These are phyloP conservation scores for Brachionus asplanchnoidis DNA, from an alignment of 1,140 invertebrate species.

Conservation along the genomic window DNA sequence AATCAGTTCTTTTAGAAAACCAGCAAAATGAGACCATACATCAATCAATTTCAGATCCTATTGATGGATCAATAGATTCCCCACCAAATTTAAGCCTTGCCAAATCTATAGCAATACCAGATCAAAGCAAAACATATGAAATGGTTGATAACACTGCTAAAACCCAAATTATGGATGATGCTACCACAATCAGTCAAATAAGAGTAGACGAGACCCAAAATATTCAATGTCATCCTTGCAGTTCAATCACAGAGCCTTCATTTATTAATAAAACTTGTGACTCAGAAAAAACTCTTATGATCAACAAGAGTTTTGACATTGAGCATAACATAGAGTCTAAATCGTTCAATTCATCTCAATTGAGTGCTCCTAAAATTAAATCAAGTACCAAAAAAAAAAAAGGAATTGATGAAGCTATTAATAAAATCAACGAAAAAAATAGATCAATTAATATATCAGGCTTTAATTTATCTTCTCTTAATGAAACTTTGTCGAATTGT, in stretches of 20 bases:
- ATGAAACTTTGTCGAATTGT: slow-evolving; percentile 25
- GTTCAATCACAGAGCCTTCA: background rate
- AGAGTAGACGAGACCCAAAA: background rate
- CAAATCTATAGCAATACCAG: background rate
- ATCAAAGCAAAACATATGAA: slow-evolving; percentile 1
- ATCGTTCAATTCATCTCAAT: background rate
- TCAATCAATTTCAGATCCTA: background rate
- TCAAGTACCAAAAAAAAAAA: background rate
- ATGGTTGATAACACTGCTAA: background rate
- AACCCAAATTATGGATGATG: background rate
- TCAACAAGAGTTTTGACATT: background rate
- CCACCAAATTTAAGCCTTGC: background rate
- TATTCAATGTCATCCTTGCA: background rate
- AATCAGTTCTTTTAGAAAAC: slow-evolving; percentile 1
- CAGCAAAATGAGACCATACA: background rate
- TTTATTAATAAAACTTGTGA: background rate
- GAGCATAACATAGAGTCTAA: background rate
- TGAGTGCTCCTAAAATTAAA: background rate
- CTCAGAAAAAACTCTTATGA: background rate
- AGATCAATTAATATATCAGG: background rate
- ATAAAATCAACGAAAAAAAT: background rate
- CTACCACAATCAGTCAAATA: background rate
- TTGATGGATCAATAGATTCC: background rate
- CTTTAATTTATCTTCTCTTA: background rate
- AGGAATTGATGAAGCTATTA: too few species aligned